Conservation (phyloP, 2,113 vertebrate species). For the Raja brachyura region DNA sequence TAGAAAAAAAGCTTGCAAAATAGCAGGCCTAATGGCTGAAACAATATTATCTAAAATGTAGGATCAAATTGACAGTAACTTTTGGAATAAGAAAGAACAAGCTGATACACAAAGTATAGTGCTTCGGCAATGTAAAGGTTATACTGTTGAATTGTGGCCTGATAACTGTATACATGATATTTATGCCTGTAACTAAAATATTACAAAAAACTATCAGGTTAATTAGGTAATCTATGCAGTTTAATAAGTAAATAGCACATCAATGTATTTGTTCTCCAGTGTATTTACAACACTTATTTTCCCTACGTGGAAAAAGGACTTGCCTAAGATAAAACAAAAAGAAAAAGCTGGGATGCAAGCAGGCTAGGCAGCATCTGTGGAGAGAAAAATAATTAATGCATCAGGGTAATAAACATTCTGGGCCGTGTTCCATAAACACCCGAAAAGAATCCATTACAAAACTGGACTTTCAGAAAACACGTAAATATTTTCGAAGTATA, state of each 20-base stretch:
- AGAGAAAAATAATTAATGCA: too few relatives aligned
- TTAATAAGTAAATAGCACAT: background rate
- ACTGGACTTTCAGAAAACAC: too few relatives aligned
- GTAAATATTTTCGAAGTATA: too few relatives aligned
- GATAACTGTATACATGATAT: background rate
- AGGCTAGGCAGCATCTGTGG: too few relatives aligned
- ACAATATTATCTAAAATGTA: background rate
- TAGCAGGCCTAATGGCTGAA: background rate
- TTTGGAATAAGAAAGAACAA: background rate
- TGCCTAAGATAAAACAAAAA: too few relatives aligned
- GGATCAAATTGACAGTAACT: background rate
- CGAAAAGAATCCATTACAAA: too few relatives aligned
- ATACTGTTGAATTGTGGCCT: background rate
- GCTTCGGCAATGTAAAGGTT: background rate
- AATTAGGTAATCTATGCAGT: background rate
- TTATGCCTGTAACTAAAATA: background rate
- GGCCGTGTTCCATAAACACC: too few relatives aligned
- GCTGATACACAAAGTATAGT: background rate
- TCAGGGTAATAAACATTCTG: too few relatives aligned
- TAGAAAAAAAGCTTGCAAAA: background rate
- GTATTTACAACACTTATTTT: background rate
- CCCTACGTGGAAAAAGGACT: background rate
- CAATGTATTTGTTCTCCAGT: background rate
- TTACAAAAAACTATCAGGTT: background rate
- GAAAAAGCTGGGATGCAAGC: too few relatives aligned